Evolutionary conservation across 2,797 vertebrate genomes (phyloP), one percentile per base, ranked within the genome.

Genomic region (Caiman crocodilus): DNA sequence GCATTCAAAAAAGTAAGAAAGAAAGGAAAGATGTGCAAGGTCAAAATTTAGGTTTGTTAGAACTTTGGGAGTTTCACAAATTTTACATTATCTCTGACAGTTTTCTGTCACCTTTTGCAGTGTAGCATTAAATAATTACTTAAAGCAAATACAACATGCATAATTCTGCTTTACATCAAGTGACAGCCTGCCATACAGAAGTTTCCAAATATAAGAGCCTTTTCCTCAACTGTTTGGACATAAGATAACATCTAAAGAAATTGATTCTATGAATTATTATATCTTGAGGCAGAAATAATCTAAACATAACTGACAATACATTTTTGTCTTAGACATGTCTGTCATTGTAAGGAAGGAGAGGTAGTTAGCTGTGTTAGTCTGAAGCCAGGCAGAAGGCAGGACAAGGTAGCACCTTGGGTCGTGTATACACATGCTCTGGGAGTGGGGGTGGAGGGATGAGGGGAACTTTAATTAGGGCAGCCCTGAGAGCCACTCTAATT

Each of bases 11-110:
- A 92, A 58, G 91, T 89, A 87, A 35, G 75, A 85, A 73, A 74
- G 90, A 94, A 92, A 80, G 87, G 77, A 92, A 92, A 95, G 74
- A 84, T 92, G 83, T 88, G 60, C 84, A 96, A 96, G 92, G 94
- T 94, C 87, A 93, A 87, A 0, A 20, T 94, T 93, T 86, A 94
- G 73, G 18, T 94, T 95, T 96, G 71, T 92, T 96, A 85, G 3
- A 78, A 83, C 58, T 96, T 90, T 85, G 63, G 74, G 85, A 94
- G 64, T 94, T 93, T 35, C 84, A 81, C 87, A 76, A 90, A 86
- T 78, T 88, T 96, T 94, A 84, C 55, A 85, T 88, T 78, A 79
- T 87, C 59, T 94, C 59, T 91, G 90, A 91, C 90, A 96, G 73
- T 81, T 56, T 69, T 74, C 42, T 91, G 76, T 78, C 89, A 80